Conservation (phyloP, 2,113 vertebrate species). For the Serilophus lunatus region DNA sequence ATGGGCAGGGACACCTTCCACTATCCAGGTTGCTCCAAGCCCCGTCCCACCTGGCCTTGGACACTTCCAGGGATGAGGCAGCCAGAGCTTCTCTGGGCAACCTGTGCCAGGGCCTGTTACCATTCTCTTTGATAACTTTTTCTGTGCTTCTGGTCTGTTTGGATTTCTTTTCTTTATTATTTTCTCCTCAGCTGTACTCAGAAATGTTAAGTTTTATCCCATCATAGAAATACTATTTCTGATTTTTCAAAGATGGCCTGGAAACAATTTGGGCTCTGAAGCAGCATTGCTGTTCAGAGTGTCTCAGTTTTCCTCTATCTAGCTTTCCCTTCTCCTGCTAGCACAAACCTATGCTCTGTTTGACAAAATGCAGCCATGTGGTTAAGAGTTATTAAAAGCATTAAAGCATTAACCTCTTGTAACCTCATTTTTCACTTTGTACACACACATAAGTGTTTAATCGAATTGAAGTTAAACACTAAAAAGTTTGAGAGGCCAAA, state of each 20-base stretch:
- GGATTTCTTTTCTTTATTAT: background rate
- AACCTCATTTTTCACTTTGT: conserved; percentile 78
- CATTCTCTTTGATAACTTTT: background rate
- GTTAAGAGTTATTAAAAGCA: conserved; percentile 78
- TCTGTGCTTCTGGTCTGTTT: background rate
- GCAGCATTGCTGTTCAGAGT: background rate
- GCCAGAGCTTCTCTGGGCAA: background rate
- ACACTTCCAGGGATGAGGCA: background rate
- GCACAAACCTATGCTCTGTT: conserved; percentile 51
- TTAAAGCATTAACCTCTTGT: conserved; percentile 77
- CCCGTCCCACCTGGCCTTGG: accelerated
- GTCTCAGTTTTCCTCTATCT: conserved; percentile 15
- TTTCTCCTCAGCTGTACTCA: background rate
- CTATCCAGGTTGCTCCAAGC: accelerated
- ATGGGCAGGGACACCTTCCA: background rate
- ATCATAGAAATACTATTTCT: background rate
- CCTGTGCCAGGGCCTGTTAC: background rate
- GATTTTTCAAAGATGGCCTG: conserved; percentile 35
- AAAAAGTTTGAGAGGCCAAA: conserved; percentile 66
- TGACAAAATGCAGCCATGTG: conserved; percentile 75
- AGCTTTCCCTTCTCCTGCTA: conserved; percentile 26
- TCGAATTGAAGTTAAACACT: conserved; percentile 74
- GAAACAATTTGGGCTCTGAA: background rate
- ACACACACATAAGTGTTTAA: conserved; percentile 75
- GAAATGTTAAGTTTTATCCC: background rate